Conservation (phyloP, 2,888 invertebrate species). For the Acrocyrtus sp. region DNA sequence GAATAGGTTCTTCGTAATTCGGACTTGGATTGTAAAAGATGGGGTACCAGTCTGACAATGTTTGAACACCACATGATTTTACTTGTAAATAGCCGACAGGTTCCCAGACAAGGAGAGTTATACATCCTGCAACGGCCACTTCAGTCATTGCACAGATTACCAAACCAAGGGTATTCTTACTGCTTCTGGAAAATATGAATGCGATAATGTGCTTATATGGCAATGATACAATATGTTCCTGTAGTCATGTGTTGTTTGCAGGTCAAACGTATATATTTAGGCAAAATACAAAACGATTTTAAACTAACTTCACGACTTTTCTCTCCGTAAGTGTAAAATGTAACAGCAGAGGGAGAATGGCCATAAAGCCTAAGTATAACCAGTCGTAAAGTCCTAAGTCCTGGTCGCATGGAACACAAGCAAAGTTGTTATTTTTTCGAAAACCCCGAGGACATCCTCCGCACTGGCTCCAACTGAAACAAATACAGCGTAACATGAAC, state of each 20-base stretch:
- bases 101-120: conserved; percentile 82
- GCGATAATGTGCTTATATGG: too few relatives aligned
- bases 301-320: conserved; percentile 50
- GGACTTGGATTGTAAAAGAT: conserved; percentile 93
- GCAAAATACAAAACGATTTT: too few relatives aligned
- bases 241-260: too few relatives aligned
- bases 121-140: conserved; percentile 77
- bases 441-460: conserved; percentile 89
- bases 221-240: too few relatives aligned
- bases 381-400: conserved; percentile 87
- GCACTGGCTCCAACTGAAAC: conserved; percentile 81
- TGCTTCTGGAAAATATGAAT: conserved; percentile 70
- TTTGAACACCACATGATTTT: conserved; percentile 80
- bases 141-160: conserved; percentile 88
- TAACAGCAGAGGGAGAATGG: conserved; percentile 83
- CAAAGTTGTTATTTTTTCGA: conserved; percentile 73
- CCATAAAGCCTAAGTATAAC: conserved; percentile 95
- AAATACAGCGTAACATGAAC: too few relatives aligned
- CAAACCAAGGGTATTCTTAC: conserved; percentile 78
- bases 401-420: conserved; percentile 72
- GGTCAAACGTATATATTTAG: too few relatives aligned
- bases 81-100: conserved; percentile 82
- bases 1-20: conserved; percentile 85
- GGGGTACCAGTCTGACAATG: conserved; percentile 96
- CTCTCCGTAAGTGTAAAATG: conserved; percentile 93